These are phyloP conservation scores for Drosophila leontia DNA, from an alignment of 1,140 invertebrate species.

Conservation along the genomic window DNA sequence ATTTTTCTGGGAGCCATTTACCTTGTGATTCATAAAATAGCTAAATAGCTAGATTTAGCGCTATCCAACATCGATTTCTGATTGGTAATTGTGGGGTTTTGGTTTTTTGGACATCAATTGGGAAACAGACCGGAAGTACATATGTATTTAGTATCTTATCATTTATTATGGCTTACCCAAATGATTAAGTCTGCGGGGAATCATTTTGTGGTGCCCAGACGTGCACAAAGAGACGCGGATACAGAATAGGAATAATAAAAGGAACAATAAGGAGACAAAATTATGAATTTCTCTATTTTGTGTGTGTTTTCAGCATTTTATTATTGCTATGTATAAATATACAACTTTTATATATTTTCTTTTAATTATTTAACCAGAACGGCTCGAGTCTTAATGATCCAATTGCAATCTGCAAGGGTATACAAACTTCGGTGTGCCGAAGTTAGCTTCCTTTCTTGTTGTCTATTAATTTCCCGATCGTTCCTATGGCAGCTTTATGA, in stretches of 20 bases:
- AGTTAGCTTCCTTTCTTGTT: no score
- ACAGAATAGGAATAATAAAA: background rate
- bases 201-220: background rate
- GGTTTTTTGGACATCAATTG: background rate
- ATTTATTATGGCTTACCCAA: constrained; percentile 2
- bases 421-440: no score
- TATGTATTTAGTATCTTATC: constrained; percentile 10
- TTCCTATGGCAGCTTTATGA: no score
- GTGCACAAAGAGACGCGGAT: background rate
- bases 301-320: no score
- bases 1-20: background rate
- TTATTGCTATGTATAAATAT: no score
- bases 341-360: no score
- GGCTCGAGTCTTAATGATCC: no score
- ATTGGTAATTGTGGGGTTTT: constrained; percentile 1
- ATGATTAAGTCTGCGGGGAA: background rate
- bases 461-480: no score
- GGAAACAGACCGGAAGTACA: constrained; percentile 1
- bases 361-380: no score
- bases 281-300: no score
- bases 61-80: constrained; percentile 3
- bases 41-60: background rate
- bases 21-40: constrained; percentile 13
- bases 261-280: no score
- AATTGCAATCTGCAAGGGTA: no score